Conservation (phyloP, 2,797 vertebrate genomes). For the Enteromius afrohamiltoni region DNA sequence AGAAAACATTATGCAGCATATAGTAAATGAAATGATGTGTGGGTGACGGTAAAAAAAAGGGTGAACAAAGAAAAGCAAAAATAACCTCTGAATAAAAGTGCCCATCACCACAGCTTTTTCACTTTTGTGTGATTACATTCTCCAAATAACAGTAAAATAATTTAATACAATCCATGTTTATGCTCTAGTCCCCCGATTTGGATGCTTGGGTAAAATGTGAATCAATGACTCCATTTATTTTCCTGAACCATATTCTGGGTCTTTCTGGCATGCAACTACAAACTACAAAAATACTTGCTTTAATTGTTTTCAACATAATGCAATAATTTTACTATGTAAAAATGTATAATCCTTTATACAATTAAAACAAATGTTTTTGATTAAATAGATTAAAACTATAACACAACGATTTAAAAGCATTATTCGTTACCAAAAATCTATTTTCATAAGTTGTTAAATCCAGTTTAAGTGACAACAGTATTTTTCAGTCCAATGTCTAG, state of each 20-base stretch:
- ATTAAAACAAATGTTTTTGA: too few relatives aligned
- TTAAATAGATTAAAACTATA: not conserved
- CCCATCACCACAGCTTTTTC: not conserved
- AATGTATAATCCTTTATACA: too few relatives aligned
- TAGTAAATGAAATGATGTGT: slow-evolving; percentile 4
- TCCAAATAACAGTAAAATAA: not conserved
- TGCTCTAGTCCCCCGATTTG: not conserved
- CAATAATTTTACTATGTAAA: not conserved
- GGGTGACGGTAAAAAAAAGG: not conserved
- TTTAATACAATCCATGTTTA: not conserved
- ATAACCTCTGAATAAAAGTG: slow-evolving; percentile 1
- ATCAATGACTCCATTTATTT: not conserved
- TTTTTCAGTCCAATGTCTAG: not conserved
- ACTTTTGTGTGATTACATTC: not conserved
- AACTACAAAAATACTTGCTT: not conserved
- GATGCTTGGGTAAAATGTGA: not conserved
- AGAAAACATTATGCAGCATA: not conserved
- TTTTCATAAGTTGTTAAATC: not conserved
- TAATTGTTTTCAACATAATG: not conserved
- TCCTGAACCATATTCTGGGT: too few relatives aligned
- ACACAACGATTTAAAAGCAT: not conserved
- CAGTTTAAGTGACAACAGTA: not conserved
- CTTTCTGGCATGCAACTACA: not conserved
- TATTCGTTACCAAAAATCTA: not conserved
- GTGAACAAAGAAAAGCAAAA: not conserved